Base-by-base conservation (phyloP, 2,888 invertebrate species). In the Trachelus stipa region DNA sequence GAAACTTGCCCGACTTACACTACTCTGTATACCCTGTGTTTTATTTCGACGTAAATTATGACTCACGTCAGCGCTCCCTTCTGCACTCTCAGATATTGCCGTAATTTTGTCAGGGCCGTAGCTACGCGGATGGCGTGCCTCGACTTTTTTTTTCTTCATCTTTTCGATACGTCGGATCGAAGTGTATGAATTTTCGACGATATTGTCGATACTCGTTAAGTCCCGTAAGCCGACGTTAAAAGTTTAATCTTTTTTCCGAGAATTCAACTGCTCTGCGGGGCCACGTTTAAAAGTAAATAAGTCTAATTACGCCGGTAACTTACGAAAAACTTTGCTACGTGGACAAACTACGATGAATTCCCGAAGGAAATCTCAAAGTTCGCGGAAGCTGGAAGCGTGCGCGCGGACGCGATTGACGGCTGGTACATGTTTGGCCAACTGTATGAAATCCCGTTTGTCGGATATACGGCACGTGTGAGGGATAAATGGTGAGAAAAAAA, bases 301-400 rank as follows among this genome's bases (percentile, higher is more conserved):
- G 23, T 56, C 56, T 56, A 23, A 56, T 56, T 23, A 15, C 56
- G 56, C 9, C 56, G 56, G 2, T 23, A 23, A 56, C 56, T 56
- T 56, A 56, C 56, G 56, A 6, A 56, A 56, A 56, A 56, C 56
- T 56, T 56, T 56, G 56, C 9, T 23, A 56, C 56, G 15, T 56
- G 56, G 23, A 56, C 56, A 56, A 56, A 30, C 12, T 71, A 34
- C 71, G 12, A 6, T 71, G 12, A 34, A 71, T 12, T 34, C 71
- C 31, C 71, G 31, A 34, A 71, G 71, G 71, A 71, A 71, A 71
- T 71, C 71, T 12, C 71, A 34, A 31, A 31, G 71, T 31, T 71
- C 12, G 12, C 15, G 4, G 9, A 31, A 31, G 12, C 3, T 33
- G 2, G 71, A 71, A 15, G 33, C 69, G 33, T 33, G 69, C 30